Conservation (phyloP, 2,113 vertebrate species). For the Oophaga pumilio region DNA sequence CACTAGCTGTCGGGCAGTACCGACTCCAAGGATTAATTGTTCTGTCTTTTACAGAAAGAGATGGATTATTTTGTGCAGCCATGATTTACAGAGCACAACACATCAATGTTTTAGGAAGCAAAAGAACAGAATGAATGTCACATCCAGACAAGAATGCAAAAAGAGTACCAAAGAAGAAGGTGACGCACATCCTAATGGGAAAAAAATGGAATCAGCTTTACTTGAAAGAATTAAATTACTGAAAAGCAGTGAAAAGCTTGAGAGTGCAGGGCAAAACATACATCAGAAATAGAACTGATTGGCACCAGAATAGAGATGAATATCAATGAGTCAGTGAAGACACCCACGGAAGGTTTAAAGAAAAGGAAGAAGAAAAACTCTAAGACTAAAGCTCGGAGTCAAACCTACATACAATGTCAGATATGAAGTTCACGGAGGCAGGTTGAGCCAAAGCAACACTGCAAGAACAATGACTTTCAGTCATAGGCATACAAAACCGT, state of each 20-base stretch:
- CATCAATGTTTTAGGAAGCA: constrained; percentile 40
- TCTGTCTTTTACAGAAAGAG: constrained; percentile 34
- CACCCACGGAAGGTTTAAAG: constrained; percentile 4
- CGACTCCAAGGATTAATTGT: constrained; percentile 29
- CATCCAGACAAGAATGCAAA: constrained; percentile 15
- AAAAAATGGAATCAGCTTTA: constrained; percentile 27
- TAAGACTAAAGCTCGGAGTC: constrained; percentile 5
- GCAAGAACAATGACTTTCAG: background rate
- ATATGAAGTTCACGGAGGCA: background rate
- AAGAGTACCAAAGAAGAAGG: background rate
- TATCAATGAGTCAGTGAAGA: constrained; percentile 33
- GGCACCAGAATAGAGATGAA: constrained; percentile 21
- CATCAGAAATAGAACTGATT: constrained; percentile 29
- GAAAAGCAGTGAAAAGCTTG: constrained; percentile 1
- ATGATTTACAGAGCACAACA: constrained; percentile 42
- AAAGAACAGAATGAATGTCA: constrained; percentile 44
- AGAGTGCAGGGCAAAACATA: constrained; percentile 19
- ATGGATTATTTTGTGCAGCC: constrained; percentile 38
- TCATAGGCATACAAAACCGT: constrained; percentile 3
- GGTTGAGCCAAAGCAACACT: constrained; percentile 18
- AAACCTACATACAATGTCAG: background rate
- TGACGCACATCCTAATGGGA: constrained; percentile 30
- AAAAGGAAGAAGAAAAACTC: background rate
- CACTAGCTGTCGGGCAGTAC: constrained; percentile 35
- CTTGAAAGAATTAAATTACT: constrained; percentile 31